Conservation (phyloP, 1,140 invertebrate species). For the Parapsyche elsis region DNA sequence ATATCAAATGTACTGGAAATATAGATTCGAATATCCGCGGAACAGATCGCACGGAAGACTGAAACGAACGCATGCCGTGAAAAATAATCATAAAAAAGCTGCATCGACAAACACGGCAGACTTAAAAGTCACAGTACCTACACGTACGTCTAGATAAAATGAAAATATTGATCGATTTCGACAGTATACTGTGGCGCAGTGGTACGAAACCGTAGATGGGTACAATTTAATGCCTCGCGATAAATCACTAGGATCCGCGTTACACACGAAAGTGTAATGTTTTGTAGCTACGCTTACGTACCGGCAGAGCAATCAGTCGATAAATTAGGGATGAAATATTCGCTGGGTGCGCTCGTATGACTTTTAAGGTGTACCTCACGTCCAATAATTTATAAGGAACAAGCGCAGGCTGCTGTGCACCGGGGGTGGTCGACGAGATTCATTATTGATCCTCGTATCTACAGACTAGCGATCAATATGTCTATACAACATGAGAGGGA, state of each 20-base stretch:
- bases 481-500: neutral
- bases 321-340: constrained; percentile 49
- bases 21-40: constrained; percentile 17
- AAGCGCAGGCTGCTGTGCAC: constrained; percentile 44
- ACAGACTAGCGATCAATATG: neutral
- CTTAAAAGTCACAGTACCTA: neutral
- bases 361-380: constrained; percentile 40
- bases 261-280: neutral
- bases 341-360: constrained; percentile 24
- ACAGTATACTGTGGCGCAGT: neutral
- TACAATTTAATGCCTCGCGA: neutral
- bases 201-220: neutral
- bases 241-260: neutral
- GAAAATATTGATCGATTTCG: neutral
- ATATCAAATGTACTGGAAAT: constrained; percentile 26
- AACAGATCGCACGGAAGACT: constrained; percentile 18
- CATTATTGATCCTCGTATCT: constrained; percentile 34
- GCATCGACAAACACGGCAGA: neutral
- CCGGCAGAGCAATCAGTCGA: constrained; percentile 41
- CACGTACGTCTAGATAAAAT: neutral
- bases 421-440: constrained; percentile 40
- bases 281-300: neutral
- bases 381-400: constrained; percentile 49
- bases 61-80: neutral
- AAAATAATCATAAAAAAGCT: neutral